A percentile compares a stretch with the other conserved stretches of the same genome.
Conservation (phyloP, 2,113 vertebrate species). For the Pelvicachromis taeniatus region DNA sequence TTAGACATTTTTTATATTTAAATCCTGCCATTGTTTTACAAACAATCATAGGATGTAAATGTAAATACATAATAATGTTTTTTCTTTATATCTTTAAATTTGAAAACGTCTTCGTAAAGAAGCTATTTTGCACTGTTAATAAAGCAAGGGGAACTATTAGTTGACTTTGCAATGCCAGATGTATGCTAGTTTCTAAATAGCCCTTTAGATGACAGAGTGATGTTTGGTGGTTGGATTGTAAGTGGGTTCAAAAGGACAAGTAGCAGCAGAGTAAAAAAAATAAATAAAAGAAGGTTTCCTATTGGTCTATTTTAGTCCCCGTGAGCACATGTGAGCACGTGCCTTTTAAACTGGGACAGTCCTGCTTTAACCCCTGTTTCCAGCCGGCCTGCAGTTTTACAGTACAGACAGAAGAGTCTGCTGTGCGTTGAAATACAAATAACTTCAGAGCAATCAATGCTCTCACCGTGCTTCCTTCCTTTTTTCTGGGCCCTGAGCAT, state of each 20-base stretch:
- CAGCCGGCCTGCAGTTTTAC: slow-evolving; percentile 42
- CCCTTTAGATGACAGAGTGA: neutral
- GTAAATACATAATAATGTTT: neutral
- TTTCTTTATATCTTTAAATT: neutral
- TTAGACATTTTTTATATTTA: neutral
- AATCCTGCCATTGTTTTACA: neutral
- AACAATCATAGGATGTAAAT: neutral
- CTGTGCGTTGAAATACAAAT: neutral
- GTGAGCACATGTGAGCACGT: slow-evolving; percentile 72
- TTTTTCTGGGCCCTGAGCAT: neutral
- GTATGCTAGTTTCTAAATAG: neutral
- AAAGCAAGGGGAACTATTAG: neutral
- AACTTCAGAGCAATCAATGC: neutral
- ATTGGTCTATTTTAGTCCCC: slow-evolving; percentile 52
- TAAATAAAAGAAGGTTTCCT: slow-evolving; percentile 8
- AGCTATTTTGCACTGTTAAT: neutral
- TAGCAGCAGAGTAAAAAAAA: slow-evolving; percentile 13
- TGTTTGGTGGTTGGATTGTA: neutral
- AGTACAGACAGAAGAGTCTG: neutral
- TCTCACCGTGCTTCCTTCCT: neutral
- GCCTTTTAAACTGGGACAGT: slow-evolving; percentile 73
- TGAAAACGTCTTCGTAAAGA: neutral
- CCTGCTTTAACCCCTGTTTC: slow-evolving; percentile 73
- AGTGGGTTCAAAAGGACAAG: slow-evolving; percentile 4
- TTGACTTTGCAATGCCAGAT: neutral